phyloP scores from a whole-genome alignment of 2,797 vertebrate species.

The Poeciliopsis paucimaculata region DNA sequence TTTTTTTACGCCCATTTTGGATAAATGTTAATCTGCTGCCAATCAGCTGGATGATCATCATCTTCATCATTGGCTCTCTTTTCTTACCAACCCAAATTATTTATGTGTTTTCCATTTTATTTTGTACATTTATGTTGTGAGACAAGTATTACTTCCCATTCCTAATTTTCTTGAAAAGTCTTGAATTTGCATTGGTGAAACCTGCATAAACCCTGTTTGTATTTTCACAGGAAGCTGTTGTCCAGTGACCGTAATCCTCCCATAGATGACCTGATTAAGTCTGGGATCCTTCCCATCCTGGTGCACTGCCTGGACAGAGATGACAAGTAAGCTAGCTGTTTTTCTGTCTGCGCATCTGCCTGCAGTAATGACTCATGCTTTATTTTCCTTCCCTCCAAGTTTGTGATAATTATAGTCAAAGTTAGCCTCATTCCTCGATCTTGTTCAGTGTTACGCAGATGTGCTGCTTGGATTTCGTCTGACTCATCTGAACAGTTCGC shows the following conservation, averaged over 20 bases:
- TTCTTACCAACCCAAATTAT: too few relatives aligned
- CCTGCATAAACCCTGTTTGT: background rate
- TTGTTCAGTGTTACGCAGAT: conserved; percentile 46
- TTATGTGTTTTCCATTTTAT: background rate
- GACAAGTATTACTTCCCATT: too few relatives aligned
- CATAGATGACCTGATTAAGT: conserved; percentile 98
- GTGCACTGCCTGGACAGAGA: conserved; percentile 99
- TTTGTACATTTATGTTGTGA: too few relatives aligned
- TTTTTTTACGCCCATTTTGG: too few relatives aligned
- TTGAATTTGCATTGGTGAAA: too few relatives aligned
- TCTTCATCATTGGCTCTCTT: too few relatives aligned
- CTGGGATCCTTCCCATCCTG: conserved; percentile 98
- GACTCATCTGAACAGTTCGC: conserved; percentile 34
- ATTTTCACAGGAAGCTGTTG: conserved; percentile 89
- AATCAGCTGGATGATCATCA: too few relatives aligned
- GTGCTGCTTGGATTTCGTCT: conserved; percentile 14
- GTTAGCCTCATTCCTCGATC: conserved; percentile 4
- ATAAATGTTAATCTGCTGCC: too few relatives aligned
- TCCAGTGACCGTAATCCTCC: conserved; percentile 99
- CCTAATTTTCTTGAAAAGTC: too few relatives aligned
- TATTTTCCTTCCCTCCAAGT: background rate
- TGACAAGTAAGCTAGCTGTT: conserved; percentile 90
- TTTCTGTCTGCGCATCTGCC: conserved; percentile 1
- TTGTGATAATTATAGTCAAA: conserved; percentile 24
- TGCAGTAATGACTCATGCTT: conserved; percentile 2